Percentiles rank a stretch among this genome's conserved stretches.
Conservation (phyloP, 2,888 invertebrate species). For the Lissonota sp. region DNA sequence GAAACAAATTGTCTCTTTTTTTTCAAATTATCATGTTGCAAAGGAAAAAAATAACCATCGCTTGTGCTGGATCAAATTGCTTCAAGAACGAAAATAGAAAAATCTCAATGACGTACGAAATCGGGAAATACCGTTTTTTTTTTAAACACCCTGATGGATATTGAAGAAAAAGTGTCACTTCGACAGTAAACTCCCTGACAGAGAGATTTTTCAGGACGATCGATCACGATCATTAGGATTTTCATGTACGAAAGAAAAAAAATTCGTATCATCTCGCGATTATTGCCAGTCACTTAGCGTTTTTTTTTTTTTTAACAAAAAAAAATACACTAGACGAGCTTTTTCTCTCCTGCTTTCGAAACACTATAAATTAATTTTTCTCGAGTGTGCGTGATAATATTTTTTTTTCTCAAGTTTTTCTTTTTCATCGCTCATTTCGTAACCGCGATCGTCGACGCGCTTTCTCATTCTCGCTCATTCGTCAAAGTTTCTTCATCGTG, state of each 20-base stretch:
- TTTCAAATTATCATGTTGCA: too few species aligned
- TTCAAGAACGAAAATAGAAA: too few species aligned
- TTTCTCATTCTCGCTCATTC: constrained; percentile 20
- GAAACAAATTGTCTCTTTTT: too few species aligned
- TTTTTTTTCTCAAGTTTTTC: constrained; percentile 1
- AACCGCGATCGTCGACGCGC: constrained; percentile 25
- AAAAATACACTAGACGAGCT: too few species aligned
- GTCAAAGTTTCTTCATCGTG: constrained; percentile 25
- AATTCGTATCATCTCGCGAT: constrained; percentile 7
- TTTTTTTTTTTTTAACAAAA: too few species aligned
- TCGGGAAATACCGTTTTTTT: background rate
- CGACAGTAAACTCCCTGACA: background rate
- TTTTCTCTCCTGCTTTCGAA: too few species aligned
- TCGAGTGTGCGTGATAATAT: constrained; percentile 19
- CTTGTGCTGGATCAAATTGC: too few species aligned
- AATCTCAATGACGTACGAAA: too few species aligned
- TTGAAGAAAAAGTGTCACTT: background rate
- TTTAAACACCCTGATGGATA: too few species aligned
- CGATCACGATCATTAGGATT: background rate
- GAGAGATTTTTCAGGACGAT: background rate
- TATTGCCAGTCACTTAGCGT: background rate
- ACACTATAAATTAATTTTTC: background rate
- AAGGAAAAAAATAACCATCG: too few species aligned
- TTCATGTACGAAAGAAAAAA: background rate
- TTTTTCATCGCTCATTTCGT: constrained; percentile 38